Conservation (phyloP, 1,140 invertebrate genomes). For the Sycophila sp. region DNA sequence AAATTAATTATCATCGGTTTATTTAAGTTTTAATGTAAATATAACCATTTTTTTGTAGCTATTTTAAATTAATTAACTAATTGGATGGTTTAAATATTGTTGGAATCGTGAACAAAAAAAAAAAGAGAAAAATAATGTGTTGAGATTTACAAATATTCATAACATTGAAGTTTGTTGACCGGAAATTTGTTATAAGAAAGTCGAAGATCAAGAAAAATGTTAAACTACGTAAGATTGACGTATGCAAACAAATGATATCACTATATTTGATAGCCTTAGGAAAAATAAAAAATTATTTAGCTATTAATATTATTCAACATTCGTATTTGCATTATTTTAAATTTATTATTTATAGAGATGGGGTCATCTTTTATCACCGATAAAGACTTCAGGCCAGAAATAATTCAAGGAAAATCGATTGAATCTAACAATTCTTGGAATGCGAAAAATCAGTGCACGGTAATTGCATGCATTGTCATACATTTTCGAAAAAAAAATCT, state of each 20-base stretch:
- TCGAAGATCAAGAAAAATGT: conserved; percentile 12
- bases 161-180: conserved; percentile 21
- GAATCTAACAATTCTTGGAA: background rate
- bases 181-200: conserved; percentile 15
- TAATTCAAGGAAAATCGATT: conserved; percentile 16
- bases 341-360: conserved; percentile 33
- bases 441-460: conserved; percentile 7
- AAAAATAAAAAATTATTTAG: background rate
- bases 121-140: too few species aligned
- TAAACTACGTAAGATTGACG: conserved; percentile 4
- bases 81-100: background rate
- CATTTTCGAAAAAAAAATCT: too few species aligned
- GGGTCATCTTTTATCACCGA: conserved; percentile 15
- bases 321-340: background rate
- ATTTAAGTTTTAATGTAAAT: background rate
- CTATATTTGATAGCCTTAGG: conserved; percentile 19
- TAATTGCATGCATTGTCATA: too few species aligned
- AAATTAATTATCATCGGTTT: background rate
- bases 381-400: background rate
- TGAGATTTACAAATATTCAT: too few species aligned
- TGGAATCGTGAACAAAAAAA: background rate
- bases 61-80: background rate
- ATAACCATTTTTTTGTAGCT: background rate
- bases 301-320: background rate
- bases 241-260: conserved; percentile 24